These are phyloP conservation scores for Melanocharis versteri DNA, from an alignment of 2,113 vertebrate genomes.

Conservation along the genomic window DNA sequence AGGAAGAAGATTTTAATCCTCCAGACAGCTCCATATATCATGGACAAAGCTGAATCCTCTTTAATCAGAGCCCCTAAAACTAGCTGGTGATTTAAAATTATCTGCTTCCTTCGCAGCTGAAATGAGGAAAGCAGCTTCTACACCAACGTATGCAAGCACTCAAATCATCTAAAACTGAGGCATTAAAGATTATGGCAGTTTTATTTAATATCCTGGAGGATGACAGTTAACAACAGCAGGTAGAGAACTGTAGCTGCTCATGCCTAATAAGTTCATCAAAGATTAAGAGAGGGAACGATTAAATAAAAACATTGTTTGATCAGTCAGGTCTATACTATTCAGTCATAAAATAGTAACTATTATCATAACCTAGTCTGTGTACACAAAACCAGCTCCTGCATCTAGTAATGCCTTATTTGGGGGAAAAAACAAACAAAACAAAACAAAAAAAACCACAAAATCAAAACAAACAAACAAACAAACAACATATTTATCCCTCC, in stretches of 20 bases:
- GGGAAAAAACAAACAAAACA: not conserved
- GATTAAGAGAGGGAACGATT: not conserved
- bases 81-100: conserved; percentile 41
- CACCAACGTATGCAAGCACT: not conserved
- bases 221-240: not conserved
- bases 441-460: not conserved
- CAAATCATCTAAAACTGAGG: conserved; percentile 3
- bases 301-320: not conserved
- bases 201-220: conserved; percentile 25
- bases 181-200: conserved; percentile 39
- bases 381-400: not conserved
- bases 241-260: not conserved
- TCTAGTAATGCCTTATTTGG: not conserved
- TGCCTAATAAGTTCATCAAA: not conserved
- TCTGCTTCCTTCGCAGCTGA: not conserved
- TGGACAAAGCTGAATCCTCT: conserved; percentile 17
- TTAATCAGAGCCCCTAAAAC: conserved; percentile 45
- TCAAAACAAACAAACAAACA: not conserved
- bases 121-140: not conserved
- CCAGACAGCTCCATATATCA: conserved; percentile 16
- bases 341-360: not conserved
- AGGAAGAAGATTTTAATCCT: conserved; percentile 35
- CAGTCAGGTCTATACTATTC: not conserved
- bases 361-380: not conserved
- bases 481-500: not conserved